These are phyloP conservation scores for Callospermophilus lateralis DNA, from an alignment of 2,113 vertebrate species.

Conservation along the genomic window DNA sequence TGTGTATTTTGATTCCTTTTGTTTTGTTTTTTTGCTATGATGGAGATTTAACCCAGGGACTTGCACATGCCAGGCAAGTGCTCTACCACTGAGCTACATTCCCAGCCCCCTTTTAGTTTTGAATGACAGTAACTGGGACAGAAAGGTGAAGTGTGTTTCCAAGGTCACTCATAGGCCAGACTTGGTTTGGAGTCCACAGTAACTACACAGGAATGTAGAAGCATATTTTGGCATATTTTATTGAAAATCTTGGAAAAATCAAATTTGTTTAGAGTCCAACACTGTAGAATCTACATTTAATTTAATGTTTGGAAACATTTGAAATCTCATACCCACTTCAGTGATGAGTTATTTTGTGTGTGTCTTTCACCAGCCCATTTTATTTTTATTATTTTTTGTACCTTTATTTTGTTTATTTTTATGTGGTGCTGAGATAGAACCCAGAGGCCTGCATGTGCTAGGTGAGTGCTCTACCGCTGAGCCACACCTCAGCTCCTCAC, in stretches of 20 bases:
- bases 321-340: background rate
- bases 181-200: background rate
- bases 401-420: no score
- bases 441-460: no score
- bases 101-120: background rate
- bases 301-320: slow-evolving; percentile 19
- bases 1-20: background rate
- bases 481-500: background rate
- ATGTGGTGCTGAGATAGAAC: no score
- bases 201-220: background rate
- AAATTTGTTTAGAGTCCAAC: background rate
- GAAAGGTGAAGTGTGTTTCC: background rate
- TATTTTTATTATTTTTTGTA: background rate
- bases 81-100: background rate
- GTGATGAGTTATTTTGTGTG: background rate
- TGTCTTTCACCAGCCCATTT: background rate
- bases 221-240: background rate
- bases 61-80: background rate
- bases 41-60: background rate
- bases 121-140: background rate
- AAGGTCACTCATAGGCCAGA: background rate
- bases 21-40: background rate
- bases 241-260: background rate
- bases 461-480: no score
- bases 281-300: background rate